Conservation (phyloP, 1,140 invertebrate genomes). For the Atta cephalotes region DNA sequence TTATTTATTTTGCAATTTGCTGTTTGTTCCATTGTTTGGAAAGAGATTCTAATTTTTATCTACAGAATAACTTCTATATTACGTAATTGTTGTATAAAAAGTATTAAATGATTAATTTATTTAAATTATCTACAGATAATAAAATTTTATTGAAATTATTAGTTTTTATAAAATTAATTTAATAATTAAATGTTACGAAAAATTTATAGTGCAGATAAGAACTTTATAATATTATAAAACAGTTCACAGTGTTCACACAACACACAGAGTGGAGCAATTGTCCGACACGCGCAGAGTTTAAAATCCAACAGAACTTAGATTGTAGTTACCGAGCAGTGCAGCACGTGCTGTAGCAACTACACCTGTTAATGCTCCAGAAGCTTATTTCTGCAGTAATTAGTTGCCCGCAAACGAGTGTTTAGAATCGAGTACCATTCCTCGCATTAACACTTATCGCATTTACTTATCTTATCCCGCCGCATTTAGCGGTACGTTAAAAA, state of each 20-base stretch:
- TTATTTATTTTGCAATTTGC: not conserved
- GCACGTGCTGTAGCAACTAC: not conserved
- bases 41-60: not conserved
- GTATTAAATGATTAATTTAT: not conserved
- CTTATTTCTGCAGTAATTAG: constrained; percentile 30
- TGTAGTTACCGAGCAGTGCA: not conserved
- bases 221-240: not conserved
- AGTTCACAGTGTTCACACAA: too few species aligned
- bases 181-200: constrained; percentile 6
- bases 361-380: constrained; percentile 1
- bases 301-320: not conserved
- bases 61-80: not conserved
- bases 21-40: not conserved
- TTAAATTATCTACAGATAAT: not conserved
- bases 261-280: not conserved
- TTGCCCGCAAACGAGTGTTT: constrained; percentile 23
- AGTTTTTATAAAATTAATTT: not conserved
- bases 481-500: constrained; percentile 8
- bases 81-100: constrained; percentile 4
- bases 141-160: not conserved
- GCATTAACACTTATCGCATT: constrained; percentile 14
- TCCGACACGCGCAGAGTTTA: not conserved
- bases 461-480: not conserved
- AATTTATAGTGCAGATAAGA: not conserved
- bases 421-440: not conserved